A percentile compares a stretch with the other conserved stretches of the same genome.
These are phyloP conservation scores for Percopsis transmontana DNA, from an alignment of 2,113 vertebrate species.

Conservation along the genomic window DNA sequence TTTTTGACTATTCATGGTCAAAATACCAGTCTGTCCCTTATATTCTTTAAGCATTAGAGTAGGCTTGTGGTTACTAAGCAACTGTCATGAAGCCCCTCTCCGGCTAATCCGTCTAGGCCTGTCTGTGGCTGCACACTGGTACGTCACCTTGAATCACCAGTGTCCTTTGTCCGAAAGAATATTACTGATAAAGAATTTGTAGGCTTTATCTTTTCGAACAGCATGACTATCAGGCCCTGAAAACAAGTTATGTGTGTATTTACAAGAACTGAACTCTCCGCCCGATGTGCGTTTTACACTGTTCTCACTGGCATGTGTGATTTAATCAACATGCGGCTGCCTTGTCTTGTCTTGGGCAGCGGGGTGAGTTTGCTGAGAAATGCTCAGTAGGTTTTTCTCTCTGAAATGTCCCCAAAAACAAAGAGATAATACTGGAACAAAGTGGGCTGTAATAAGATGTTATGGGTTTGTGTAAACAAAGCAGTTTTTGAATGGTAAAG, in stretches of 20 bases:
- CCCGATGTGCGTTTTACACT: conserved; percentile 11
- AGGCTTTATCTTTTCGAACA: conserved; percentile 18
- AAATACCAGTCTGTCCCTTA: conserved; percentile 40
- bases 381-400: conserved; percentile 37
- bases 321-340: neutral
- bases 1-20: conserved; percentile 37
- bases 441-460: conserved; percentile 17
- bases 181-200: conserved; percentile 22
- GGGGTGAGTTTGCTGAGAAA: conserved; percentile 8
- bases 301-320: neutral
- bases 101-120: conserved; percentile 66
- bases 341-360: neutral
- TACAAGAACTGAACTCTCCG: conserved; percentile 6
- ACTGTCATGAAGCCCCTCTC: conserved; percentile 66
- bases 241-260: conserved; percentile 28
- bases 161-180: conserved; percentile 42
- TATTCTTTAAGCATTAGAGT: conserved; percentile 59
- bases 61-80: conserved; percentile 78
- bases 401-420: conserved; percentile 18
- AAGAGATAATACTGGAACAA: conserved; percentile 26
- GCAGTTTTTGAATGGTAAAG: conserved; percentile 29
- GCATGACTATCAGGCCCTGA: conserved; percentile 27
- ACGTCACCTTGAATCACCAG: conserved; percentile 56
- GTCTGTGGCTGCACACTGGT: conserved; percentile 48
- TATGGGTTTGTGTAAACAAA: conserved; percentile 14